Base-by-base conservation (phyloP, 2,797 vertebrate species). In the Coregonus suidteri region DNA sequence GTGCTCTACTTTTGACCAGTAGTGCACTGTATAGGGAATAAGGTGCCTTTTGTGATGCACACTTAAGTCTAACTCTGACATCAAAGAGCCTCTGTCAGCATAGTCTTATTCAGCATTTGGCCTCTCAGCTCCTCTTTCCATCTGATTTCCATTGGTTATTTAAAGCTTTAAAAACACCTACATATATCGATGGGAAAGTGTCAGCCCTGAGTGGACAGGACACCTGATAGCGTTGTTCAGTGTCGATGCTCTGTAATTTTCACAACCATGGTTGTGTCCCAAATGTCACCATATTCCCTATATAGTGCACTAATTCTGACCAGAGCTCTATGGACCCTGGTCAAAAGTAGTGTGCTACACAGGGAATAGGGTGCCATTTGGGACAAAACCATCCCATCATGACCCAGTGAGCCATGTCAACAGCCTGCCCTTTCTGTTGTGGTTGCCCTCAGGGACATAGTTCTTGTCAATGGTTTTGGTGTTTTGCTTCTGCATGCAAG, bases 211-310 rank as follows among this genome's bases (percentile, higher is more conserved):
- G 69, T 75, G 13, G 66, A 79, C 73, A 82, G 87, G 87, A 86
- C 81, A 91, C 86, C 41, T 82, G 89, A 94, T 91, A 89, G 73
- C 72, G 4, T 73, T 51, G 31, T 56, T 85, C 25, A 4, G 65
- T 87, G 83, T 90, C 88, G 82, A 76, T 70, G 75, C 81, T 85
- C 52, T 34, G 75, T 72, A 37, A 0, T 16, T 34, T 74, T 62
- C 67, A 52, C 47, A 25, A 59, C n/a, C 54, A 59, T 6, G 54
- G 6, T n/a, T 9, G 54, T 18, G 54, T 59, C 18, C n/a, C 54
- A n/a, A 59, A 59, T n/a, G n/a, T 4, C 54, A 16, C 14, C 4
- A 15, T n/a, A 18, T 56, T 56, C 54, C 54, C 3, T n/a, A 56
- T 56, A 18, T 56, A 56, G 54, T 56, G 54, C 54, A 3, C 18